Percentiles rank a stretch among this genome's conserved stretches.
phyloP scores from a whole-genome alignment of 2,888 invertebrate genomes.

The Vandiemenella viatica region DNA sequence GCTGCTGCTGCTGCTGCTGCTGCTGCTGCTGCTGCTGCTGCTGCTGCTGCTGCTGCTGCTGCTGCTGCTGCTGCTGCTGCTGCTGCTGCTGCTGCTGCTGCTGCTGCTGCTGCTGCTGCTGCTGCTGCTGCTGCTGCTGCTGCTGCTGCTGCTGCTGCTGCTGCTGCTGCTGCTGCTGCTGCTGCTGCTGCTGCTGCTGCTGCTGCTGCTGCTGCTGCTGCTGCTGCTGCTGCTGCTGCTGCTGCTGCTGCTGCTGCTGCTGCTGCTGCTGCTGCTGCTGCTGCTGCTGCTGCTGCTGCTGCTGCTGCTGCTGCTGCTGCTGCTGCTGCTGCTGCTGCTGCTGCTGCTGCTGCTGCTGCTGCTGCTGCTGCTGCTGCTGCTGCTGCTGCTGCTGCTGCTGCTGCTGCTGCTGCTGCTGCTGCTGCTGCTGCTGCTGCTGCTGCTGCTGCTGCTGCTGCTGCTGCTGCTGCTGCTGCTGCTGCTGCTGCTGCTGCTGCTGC shows the following conservation, averaged over 20 bases:
- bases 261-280: slow-evolving; percentile 2
- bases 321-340: slow-evolving; percentile 1
- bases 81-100: slow-evolving; percentile 2
- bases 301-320: background rate
- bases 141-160: slow-evolving; percentile 1
- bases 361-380: background rate
- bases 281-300: background rate
- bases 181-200: background rate
- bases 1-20: background rate
- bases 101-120: background rate
- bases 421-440: background rate
- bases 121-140: background rate
- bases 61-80: background rate
- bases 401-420: background rate
- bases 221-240: background rate
- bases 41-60: background rate
- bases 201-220: background rate
- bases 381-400: background rate
- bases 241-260: background rate
- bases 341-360: background rate
- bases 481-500: slow-evolving; percentile 2
- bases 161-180: background rate
- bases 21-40: background rate
- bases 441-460: background rate
- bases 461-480: background rate